phyloP scores from a whole-genome alignment of 2,797 vertebrate species.

The Scolopax bukidnonensis region DNA sequence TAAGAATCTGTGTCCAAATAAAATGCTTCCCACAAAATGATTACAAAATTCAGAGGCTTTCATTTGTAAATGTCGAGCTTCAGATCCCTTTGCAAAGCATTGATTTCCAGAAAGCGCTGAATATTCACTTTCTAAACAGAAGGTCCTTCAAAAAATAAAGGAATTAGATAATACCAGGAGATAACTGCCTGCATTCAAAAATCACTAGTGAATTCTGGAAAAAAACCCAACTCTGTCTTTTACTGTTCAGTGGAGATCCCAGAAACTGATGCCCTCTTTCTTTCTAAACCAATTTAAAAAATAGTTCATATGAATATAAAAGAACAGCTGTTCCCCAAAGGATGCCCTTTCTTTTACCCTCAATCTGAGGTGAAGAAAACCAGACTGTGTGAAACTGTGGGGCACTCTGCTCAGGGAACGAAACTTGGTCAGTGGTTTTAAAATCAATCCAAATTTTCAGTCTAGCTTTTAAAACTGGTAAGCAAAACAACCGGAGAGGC shows the following conservation, averaged over 20 bases:
- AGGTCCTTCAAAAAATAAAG: background rate
- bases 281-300: background rate
- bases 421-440: conserved; percentile 67
- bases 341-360: conserved; percentile 66
- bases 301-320: background rate
- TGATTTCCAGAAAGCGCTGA: background rate
- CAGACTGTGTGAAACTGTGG: conserved; percentile 31
- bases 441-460: background rate
- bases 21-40: background rate
- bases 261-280: background rate
- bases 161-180: background rate
- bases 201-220: background rate
- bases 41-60: background rate
- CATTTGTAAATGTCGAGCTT: background rate
- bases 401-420: conserved; percentile 48
- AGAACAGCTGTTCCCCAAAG: conserved; percentile 25
- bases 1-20: background rate
- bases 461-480: background rate
- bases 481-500: background rate
- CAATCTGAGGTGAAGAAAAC: conserved; percentile 33
- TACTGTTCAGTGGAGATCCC: background rate
- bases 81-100: background rate
- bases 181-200: background rate
- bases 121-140: background rate
- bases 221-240: background rate